Base-by-base conservation (phyloP, 2,888 invertebrate genomes). In the Baronia brevicornis region DNA sequence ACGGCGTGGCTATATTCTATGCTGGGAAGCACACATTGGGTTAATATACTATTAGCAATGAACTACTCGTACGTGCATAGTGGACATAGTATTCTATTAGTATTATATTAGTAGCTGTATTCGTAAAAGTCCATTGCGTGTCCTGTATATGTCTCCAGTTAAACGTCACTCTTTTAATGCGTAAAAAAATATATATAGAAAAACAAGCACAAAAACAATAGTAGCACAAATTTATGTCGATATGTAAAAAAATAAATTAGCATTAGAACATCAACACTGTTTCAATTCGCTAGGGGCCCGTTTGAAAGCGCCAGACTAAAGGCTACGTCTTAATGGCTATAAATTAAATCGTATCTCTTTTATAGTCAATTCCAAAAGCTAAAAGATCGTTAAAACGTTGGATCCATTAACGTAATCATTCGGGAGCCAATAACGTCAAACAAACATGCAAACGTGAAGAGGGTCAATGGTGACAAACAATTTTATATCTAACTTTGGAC, bases 371-470 rank as follows among this genome's bases (percentile, higher is more conserved):
- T 73, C 62, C 53, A 62, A 74, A 64, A 70, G 71, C 61, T 67
- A 66, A 63, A 51, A 63, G 68, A 67, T 71, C 74, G 68, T 79
- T 75, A 74, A 74, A 70, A 68, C 51, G 57, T 53, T 59, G 60
- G 48, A 59, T 69, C 77, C 78, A 79, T 79, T 80, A 80, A 63
- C 59, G 70, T 71, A 69, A 77, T 73, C 70, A 73, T 75, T 69
- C 66, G 55, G 72, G 56, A 70, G 71, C 64, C 58, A 64, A 71
- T 74, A 72, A 73, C 65, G 70, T 70, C 69, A 73, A 65, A 63
- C 55, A 49, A 59, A 63, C 72, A 78, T 73, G 71, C 71, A 60
- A 69, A 65, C 62, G 55, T 60, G 39, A 41, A 36, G 37, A 30
- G 29, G 24, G 20, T 12, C 13, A 13, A 19, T 17, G 17, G 9